Percentiles rank a stretch among this genome's conserved stretches.
phyloP scores from a whole-genome alignment of 1,140 invertebrate species.

The Rhagoletis zephyria region DNA sequence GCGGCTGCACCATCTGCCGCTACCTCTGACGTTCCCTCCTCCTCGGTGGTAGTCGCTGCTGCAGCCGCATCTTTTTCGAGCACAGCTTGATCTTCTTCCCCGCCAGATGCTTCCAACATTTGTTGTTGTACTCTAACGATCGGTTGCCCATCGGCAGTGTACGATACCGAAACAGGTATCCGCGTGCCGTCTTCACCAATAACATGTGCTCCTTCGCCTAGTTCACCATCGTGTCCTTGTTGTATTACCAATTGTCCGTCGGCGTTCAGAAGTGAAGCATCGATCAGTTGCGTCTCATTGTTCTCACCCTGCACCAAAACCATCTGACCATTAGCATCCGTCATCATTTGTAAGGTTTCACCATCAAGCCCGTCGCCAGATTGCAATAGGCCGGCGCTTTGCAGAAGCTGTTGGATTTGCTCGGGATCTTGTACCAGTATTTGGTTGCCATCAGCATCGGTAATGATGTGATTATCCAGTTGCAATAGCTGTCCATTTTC shows the following conservation, averaged over 20 bases:
- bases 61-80: conserved; percentile 61
- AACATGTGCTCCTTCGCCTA: conserved; percentile 69
- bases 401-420: conserved; percentile 72
- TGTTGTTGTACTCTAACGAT: conserved; percentile 71
- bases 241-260: conserved; percentile 72
- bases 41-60: conserved; percentile 28
- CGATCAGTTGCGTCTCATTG: conserved; percentile 72
- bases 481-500: conserved; percentile 72
- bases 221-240: conserved; percentile 68
- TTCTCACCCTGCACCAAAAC: conserved; percentile 72
- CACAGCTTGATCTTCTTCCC: conserved; percentile 55
- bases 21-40: background rate
- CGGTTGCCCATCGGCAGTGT: conserved; percentile 70
- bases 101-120: conserved; percentile 62
- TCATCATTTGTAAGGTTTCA: conserved; percentile 73
- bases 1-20: background rate
- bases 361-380: conserved; percentile 71
- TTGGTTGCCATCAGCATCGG: conserved; percentile 72
- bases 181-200: conserved; percentile 72
- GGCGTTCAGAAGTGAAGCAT: conserved; percentile 70
- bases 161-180: conserved; percentile 71
- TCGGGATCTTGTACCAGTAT: conserved; percentile 72
- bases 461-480: conserved; percentile 72
- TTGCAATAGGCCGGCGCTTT: conserved; percentile 71
- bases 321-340: conserved; percentile 71